Percentiles rank a stretch among this genome's conserved stretches.
phyloP scores from a whole-genome alignment of 2,113 vertebrate species.

The Bothrops jararaca region DNA sequence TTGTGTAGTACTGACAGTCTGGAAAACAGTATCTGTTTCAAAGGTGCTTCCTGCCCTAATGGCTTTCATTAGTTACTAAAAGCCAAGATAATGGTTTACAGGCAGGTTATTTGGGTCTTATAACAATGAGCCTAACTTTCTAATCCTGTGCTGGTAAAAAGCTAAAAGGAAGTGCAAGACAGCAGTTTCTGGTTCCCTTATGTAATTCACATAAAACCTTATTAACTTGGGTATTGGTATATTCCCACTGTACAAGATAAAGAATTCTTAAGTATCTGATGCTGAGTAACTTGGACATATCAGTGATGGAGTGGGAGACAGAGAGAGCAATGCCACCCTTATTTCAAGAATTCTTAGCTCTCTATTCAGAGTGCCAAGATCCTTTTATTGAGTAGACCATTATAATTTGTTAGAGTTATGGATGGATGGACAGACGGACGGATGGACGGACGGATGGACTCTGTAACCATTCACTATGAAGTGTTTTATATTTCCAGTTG shows the following conservation, averaged over 20 bases:
- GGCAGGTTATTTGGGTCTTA: neutral
- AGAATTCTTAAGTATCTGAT: neutral
- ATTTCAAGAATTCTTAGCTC: neutral
- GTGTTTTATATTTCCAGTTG: neutral
- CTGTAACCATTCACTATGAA: neutral
- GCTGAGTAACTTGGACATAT: neutral
- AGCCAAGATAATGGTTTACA: neutral
- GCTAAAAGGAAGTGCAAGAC: neutral
- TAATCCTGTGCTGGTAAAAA: neutral
- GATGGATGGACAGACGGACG: neutral
- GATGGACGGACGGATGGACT: neutral
- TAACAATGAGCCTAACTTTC: neutral
- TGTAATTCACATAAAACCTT: neutral
- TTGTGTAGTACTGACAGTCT: neutral
- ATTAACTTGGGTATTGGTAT: neutral
- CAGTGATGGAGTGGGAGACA: neutral
- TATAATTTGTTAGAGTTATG: neutral
- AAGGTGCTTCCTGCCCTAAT: neutral
- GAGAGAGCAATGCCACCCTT: neutral
- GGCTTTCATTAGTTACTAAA: neutral
- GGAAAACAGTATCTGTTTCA: neutral
- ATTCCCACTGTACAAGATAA: neutral
- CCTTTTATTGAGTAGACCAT: neutral
- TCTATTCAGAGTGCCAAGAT: neutral
- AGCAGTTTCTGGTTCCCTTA: neutral